These are phyloP conservation scores for Loxodonta africana DNA, from an alignment of 2,113 vertebrate species.

Conservation along the genomic window DNA sequence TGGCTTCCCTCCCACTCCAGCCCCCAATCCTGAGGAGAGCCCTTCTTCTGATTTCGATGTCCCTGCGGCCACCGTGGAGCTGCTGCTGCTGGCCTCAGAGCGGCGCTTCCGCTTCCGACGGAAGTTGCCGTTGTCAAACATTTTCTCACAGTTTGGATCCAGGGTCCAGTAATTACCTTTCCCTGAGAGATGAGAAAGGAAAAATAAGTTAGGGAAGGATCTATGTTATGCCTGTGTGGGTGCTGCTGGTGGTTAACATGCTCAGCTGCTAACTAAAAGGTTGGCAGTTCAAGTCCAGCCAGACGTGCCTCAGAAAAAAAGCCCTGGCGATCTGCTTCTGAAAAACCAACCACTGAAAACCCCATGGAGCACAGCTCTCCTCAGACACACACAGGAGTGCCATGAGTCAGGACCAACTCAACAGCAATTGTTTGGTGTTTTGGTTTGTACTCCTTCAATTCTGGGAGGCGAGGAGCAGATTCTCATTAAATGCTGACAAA, in stretches of 20 bases:
- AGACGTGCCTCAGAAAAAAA: neutral
- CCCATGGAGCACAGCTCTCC: neutral
- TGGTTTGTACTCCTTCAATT: neutral
- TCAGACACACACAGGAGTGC: neutral
- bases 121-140: conserved; percentile 99
- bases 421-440: neutral
- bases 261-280: neutral
- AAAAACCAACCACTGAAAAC: neutral
- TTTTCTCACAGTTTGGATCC: conserved; percentile 99
- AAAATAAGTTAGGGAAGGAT: conserved; percentile 18
- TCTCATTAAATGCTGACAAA: neutral
- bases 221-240: neutral
- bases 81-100: conserved; percentile 89
- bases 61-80: conserved; percentile 50
- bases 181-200: conserved; percentile 86
- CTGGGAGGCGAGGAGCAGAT: neutral
- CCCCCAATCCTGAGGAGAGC: conserved; percentile 77
- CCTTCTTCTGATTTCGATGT: conserved; percentile 91
- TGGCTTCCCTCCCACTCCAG: conserved; percentile 70
- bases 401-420: neutral
- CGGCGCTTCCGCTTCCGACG: conserved; percentile 97
- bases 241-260: neutral
- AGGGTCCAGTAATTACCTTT: conserved; percentile 99
- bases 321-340: neutral
- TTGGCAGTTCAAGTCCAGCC: neutral